Evolutionary conservation across 92 coral and sea anemone genomes (phyloP), one percentile per base, ranked within the genome.

Genomic region (Siderastrea siderea): DNA sequence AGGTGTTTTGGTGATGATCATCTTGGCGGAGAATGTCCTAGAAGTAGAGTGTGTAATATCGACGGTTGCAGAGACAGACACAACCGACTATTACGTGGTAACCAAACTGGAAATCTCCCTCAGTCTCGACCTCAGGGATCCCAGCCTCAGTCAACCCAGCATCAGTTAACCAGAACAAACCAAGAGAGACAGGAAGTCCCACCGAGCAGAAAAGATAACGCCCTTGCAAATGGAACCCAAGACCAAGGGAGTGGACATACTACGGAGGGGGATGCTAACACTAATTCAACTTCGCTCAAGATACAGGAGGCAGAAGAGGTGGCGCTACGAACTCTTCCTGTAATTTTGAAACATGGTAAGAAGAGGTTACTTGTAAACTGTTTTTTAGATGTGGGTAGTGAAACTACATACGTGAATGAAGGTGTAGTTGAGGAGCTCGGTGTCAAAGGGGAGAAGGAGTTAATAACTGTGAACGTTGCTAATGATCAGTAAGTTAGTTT

Each of bases 291-390:
- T 77, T 58, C 84, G 55, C 71, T 64, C 7, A 52, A 67, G 84
- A 50, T 77, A 81, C 89, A 86, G 60, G 63, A 65, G 16, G 54
- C 67, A 77, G 78, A 86, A 57, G 58, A 67, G 45, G 84, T 88
- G 47, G 86, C 87, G 15, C 89, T 91, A 54, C 89, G 92, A 75
- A 91, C 87, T 75, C 87, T 88, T 68, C 92, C 92, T 63, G 86
- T 78, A 17, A 82, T 91, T 5, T 26, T 91, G 75, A 80, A 86
- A 17, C 65, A 86, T 86, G 81, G 93, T 12, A 70, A 69, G 44
- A 89, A 84, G 38, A 69, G 90, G 72, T 47, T 84, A 61, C 48
- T 84, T 26, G 38, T 26, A 26, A 26, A 26, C 38, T 26, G 38
- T 26, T 26, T 26, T 26, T 26, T 26, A 26, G 38, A 26, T 26